Percentiles rank a stretch among this genome's conserved stretches.
Evolutionary conservation across 2,888 invertebrate genomes (phyloP).

Genomic region (Atrina japonica): DNA sequence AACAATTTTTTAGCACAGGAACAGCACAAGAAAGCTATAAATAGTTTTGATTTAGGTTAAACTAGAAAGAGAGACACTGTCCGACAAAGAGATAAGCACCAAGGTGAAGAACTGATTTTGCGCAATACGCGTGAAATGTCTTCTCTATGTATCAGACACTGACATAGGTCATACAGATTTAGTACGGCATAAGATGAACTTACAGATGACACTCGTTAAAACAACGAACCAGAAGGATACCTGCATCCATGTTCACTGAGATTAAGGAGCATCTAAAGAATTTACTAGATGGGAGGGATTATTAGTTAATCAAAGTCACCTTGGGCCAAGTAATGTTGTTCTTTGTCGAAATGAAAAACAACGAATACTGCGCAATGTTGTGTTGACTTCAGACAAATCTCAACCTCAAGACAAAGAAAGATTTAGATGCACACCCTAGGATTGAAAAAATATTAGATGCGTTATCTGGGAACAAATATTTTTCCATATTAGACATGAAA

Average conservation of each 20-base stretch:
- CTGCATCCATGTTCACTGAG: not conserved
- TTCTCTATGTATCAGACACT: too few species aligned
- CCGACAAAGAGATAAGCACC: too few species aligned
- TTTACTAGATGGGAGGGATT: too few species aligned
- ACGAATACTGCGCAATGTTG: not conserved
- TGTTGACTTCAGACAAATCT: conserved; percentile 4
- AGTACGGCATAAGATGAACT: too few species aligned
- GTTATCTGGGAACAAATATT: conserved; percentile 6
- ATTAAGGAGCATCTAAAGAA: not conserved
- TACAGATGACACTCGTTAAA: too few species aligned
- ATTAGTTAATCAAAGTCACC: not conserved
- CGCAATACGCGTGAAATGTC: too few species aligned
- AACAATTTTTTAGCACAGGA: too few species aligned
- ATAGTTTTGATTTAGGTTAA: too few species aligned
- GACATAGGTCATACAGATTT: too few species aligned
- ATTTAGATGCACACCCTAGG: not conserved
- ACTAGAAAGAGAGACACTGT: too few species aligned
- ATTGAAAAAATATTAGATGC: conserved; percentile 1
- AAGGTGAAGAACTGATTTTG: too few species aligned
- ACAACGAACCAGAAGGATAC: not conserved
- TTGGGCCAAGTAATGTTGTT: not conserved
- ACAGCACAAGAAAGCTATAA: too few species aligned
- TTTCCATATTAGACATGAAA: conserved; percentile 8
- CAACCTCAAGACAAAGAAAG: not conserved
- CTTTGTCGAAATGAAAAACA: not conserved